Base-by-base conservation (phyloP, 2,888 invertebrate species). In the Drosophila monieri region DNA sequence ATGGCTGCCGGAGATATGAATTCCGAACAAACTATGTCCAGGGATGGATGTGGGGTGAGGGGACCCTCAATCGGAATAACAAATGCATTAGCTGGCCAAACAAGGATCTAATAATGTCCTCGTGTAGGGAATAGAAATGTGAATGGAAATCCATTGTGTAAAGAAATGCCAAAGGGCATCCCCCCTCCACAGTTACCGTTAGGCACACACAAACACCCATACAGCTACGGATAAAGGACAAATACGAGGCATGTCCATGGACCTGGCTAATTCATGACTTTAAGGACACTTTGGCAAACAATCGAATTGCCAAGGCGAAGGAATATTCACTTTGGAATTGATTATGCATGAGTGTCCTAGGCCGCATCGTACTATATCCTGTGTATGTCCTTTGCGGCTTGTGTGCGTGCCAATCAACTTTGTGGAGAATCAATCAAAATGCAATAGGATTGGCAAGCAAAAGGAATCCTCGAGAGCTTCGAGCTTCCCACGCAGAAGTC, bases 261-360 rank as follows among this genome's bases (percentile, higher is more conserved):
- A 52, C 62, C 65, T 80, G 73, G 85, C 87, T 80, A 80, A 80
- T 86, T 75, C 80, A 73, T 77, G 87, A 80, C 65, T 86, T 73
- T 61, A 66, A 80, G 85, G 62, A 77, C 73, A 62, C 73, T 68
- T 69, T 59, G 58, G 37, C 71, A 84, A 86, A 84, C 81, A 84
- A 72, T 71, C 48, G 68, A 67, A 48, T 46, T 14, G n/a, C 14
- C 62, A 69, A 73, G 61, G 53, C 66, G 56, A 71, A 44, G 68
- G 62, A 55, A 64, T 69, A 77, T 65, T 62, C 74, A 70, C 72
- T 72, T 37, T 74, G 60, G 46, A 66, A 84, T 77, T 71, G 71
- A 76, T 71, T 80, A 80, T 69, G 78, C 71, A 84, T 77, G 64
- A 64, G 72, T 70, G 23, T 18, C 6, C 14, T 35, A 35, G 35